Base-by-base conservation (phyloP, 2,888 invertebrate species). In the Chymomyza procnemis region DNA sequence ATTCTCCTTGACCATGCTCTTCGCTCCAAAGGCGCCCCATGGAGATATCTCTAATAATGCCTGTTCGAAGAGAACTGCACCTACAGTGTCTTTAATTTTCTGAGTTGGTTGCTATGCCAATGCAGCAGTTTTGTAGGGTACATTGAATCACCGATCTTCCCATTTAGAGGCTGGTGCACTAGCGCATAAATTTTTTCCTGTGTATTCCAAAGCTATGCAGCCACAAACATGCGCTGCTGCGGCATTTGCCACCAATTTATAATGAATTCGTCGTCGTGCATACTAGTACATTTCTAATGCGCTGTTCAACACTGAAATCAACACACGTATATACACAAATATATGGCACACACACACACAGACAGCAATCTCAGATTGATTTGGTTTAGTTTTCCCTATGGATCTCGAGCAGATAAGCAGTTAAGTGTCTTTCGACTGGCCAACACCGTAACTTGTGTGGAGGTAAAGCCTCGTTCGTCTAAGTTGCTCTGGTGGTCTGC, bases 241-340 rank as follows among this genome's bases (percentile, higher is more conserved):
- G 54, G 48, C 48, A 26, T 34, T 65, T 26, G 22, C 52, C 41
- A 61, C 52, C 57, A 79, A 80, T 76, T 85, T 82, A 82, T 85
- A 82, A 87, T 87, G 81, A 82, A 87, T 87, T 82, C 74, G 78
- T 87, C 85, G 73, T 87, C 85, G 73, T 87, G 73, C 73, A 85
- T 85, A 26, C 26, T 26, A 8, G 26, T 26, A 72, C 69, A 74
- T 66, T 69, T 67, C 30, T 58, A 79, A 71, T 70, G 70, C 65
- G 67, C 74, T 69, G 61, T 61, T 72, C 64, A 5, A 67, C 56
- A 66, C 70, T 41, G 55, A 48, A 56, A 63, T 47, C 59, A 34
- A 14, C 65, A 21, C 52, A 63, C 67, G n/a, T n/a, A n/a, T n/a
- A 64, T 62, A 12, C 57, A 58, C 22, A 54, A 55, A 50, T n/a